Evolutionary conservation across 1,140 invertebrate species (phyloP), one percentile per base, ranked within the genome.

Genomic region (Armadillidium nasatum): DNA sequence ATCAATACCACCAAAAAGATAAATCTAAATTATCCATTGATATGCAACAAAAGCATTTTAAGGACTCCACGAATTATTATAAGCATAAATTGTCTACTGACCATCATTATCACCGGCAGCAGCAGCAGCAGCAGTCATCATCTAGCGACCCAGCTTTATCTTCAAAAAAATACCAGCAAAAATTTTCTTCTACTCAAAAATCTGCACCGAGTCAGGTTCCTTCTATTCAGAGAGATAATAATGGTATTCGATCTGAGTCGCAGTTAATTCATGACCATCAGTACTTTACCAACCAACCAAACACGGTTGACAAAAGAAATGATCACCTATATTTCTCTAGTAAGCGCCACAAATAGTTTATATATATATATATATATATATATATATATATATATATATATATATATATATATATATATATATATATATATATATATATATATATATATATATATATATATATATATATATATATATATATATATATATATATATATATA

Each of bases 1-100:
- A 76, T 10, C 68, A 76, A 19, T 19, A 23, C 21, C 73, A 70
- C 23, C 68, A 45, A 45, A 23, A 68, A 60, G 50, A 60, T 60
- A 33, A 33, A 33, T 33, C 33, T 33, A 33, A 33, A 33, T 33
- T 33, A 33, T 60, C 50, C 50, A 60, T 19, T 7, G 19, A 60
- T 60, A 15, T 15, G 11, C 50, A 60, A 13, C 11, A 19, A 15
- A 13, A 60, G 11, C 50, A 60, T 19, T 33, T 33, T 33, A 33
- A 33, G 33, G 33, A 33, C 33, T 33, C 33, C 6, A 33, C 33
- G 33, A 33, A 33, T 33, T 33, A 33, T 33, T 33, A 33, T 33
- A 33, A 33, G 1, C 50, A 60, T 2, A 13, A 60, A 19, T 4
- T 60, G 19, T 15, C 11, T 19, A 60, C 50, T 19, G 50, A 60